Percentiles rank a stretch among this genome's conserved stretches.
Evolutionary conservation across 2,113 vertebrate genomes (phyloP).

Genomic region (Saccopteryx bilineata): DNA sequence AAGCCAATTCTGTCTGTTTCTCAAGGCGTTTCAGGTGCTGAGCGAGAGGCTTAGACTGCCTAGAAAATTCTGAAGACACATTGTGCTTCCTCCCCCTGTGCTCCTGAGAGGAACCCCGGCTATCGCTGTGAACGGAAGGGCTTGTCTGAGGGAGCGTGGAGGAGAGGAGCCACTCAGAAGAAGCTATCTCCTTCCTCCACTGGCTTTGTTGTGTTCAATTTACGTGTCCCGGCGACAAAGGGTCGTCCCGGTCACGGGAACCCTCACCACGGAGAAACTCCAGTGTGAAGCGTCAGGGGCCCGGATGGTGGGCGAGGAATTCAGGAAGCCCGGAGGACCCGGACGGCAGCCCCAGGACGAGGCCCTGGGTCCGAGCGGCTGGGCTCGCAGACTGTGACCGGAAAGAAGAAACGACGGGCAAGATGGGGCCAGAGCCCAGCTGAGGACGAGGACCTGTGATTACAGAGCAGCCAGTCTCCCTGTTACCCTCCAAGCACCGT

Average conservation of each 20-base stretch:
- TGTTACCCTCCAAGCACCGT: background rate
- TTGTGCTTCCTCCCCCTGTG: background rate
- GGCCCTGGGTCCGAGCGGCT: background rate
- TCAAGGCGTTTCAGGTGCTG: background rate
- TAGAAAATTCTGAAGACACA: background rate
- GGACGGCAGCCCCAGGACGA: background rate
- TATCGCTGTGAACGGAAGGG: background rate
- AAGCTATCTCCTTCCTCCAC: background rate
- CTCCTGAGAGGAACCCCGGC: background rate
- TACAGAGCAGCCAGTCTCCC: background rate
- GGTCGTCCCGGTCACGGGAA: background rate
- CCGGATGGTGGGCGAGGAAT: background rate
- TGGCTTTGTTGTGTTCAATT: background rate
- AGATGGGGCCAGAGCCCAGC: background rate
- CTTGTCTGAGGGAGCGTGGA: background rate
- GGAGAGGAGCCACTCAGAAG: background rate
- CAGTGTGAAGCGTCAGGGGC: fast-evolving
- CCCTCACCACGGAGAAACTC: background rate
- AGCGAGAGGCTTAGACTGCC: background rate
- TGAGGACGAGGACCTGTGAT: background rate
- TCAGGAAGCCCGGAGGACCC: background rate
- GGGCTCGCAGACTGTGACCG: background rate
- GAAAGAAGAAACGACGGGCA: background rate
- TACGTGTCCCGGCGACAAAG: background rate
- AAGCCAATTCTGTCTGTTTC: background rate